Base-by-base conservation (phyloP, 2,888 invertebrate species). In the Caenorhabditis japonica region DNA sequence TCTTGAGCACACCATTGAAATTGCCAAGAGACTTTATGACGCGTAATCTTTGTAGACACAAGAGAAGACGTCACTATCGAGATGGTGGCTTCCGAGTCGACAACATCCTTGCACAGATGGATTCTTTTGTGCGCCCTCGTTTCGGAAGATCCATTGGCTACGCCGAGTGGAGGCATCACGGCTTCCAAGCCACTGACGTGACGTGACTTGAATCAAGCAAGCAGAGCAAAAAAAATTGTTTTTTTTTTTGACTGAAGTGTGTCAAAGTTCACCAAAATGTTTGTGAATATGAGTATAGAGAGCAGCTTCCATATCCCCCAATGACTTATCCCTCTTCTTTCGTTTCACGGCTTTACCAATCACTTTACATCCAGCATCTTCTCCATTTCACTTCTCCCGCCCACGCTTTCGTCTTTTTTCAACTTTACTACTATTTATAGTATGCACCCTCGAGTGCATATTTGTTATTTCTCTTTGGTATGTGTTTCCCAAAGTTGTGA, bases 121-220 rank as follows among this genome's bases (percentile, higher is more conserved):
- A 79, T 56, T 76, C 76, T 43, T 76, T 76, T 34, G 76, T 79
- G 21, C 69, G 76, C 53, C 79, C 79, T 33, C 75, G 79, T 19
- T 79, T 79, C 59, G 79, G 79, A 3, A 10, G 78, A 59, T 59
- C 68, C 30, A 44, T 62, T 21, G 39, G 60, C 17, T 56, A 47
- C 8, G 46, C 44, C 27, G 71, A 71, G 52, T 71, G 71, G 62
- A 30, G 62, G 46, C 25, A 68, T 38, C 68, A 68, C 25, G 39
- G 49, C 51, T 51, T 21, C 56, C 41, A 41, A 17, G 44, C 34
- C 23, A 38, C 36, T 52, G 68, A 52, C 58, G 68, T 68, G 68
- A 68, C 59, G 44, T 59, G 52, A 52, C 49, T 17, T 36, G 51
- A 23, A 25, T 47, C 21, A 47, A 46, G 27, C 39, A 53, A 52